Conservation (phyloP, 2,113 vertebrate species). For the Ctenomys sociabilis region DNA sequence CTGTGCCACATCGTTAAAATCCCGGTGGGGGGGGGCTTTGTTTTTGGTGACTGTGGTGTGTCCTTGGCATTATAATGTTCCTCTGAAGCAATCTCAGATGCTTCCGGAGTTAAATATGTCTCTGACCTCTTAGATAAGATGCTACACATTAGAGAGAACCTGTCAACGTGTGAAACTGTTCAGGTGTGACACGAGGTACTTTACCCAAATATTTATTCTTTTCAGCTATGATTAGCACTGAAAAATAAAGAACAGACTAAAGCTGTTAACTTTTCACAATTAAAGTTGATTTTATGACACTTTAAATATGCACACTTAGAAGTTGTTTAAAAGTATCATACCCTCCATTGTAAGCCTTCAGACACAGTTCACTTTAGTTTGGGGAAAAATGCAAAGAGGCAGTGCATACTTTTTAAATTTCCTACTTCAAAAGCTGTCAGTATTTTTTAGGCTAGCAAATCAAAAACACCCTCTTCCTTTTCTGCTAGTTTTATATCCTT, state of each 20-base stretch:
- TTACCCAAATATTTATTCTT: neutral
- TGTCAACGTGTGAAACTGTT: neutral
- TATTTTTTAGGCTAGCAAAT: conserved; percentile 15
- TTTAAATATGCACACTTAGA: neutral
- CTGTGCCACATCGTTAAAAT: conserved; percentile 71
- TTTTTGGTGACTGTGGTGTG: conserved; percentile 54
- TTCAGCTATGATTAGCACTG: conserved; percentile 33
- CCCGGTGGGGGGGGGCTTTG: conserved; percentile 61
- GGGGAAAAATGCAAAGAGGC: neutral
- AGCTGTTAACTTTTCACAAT: conserved; percentile 3
- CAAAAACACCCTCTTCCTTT: neutral
- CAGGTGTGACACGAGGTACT: neutral
- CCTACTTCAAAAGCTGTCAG: neutral
- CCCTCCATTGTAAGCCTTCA: neutral
- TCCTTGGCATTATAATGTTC: neutral
- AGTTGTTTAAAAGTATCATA: conserved; percentile 50
- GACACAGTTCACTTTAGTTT: conserved; percentile 31
- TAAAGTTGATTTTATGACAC: neutral
- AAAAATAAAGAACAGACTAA: neutral
- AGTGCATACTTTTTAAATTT: neutral
- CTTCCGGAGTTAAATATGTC: conserved; percentile 77
- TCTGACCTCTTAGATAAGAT: conserved; percentile 57
- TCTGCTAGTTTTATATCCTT: neutral
- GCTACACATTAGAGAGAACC: conserved; percentile 51
- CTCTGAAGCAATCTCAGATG: conserved; percentile 60